Percentiles rank a stretch among this genome's conserved stretches.
Evolutionary conservation across 2,888 invertebrate species (phyloP).

Genomic region (Brachyptera putata): DNA sequence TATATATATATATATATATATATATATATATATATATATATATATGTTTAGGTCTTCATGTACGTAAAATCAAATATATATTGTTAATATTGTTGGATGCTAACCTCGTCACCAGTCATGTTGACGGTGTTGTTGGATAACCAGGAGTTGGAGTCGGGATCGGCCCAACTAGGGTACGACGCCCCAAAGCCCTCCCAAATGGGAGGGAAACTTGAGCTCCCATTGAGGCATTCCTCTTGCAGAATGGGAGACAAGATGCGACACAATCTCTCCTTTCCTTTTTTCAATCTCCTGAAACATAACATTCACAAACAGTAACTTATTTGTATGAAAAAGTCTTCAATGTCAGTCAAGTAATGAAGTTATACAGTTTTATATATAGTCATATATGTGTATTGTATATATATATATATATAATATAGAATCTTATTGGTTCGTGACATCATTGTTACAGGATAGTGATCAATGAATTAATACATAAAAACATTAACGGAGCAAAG

Average conservation of each 20-base stretch:
- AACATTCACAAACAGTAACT: neutral
- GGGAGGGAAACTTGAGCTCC: conserved; percentile 48
- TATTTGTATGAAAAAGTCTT: neutral
- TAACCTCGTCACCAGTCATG: conserved; percentile 21
- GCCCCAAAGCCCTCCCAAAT: conserved; percentile 44
- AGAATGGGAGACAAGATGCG: conserved; percentile 53
- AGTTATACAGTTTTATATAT: no score
- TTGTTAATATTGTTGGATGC: neutral
- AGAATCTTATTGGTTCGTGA: no score
- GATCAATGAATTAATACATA: no score
- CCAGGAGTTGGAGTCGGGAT: conserved; percentile 6
- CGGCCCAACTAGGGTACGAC: neutral
- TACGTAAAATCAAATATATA: neutral
- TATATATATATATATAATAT: no score
- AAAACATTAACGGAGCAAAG: no score
- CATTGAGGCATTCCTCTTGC: conserved; percentile 55
- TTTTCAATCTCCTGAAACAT: conserved; percentile 64
- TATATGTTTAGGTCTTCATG: neutral
- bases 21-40: no score
- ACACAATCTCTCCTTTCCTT: conserved; percentile 69
- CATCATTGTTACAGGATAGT: no score
- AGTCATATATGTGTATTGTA: no score
- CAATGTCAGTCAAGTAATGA: neutral
- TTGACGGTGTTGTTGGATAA: neutral
- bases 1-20: no score